phyloP scores from a whole-genome alignment of 2,888 invertebrate species.

The Sinotaia quadrata region DNA sequence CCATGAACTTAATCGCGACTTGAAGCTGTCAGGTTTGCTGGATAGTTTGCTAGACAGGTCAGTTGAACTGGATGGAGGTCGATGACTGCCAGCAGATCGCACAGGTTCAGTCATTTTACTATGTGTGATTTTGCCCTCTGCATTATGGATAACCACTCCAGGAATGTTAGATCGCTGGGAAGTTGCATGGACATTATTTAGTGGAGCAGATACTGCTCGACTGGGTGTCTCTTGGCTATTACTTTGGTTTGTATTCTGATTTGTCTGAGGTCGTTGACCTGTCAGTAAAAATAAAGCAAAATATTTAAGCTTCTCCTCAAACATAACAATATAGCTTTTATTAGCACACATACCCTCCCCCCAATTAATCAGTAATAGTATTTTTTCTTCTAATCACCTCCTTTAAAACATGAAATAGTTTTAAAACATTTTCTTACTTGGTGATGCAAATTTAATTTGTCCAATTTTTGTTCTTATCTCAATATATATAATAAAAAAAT shows the following conservation, averaged over 20 bases:
- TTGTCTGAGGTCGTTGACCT: conserved; percentile 16
- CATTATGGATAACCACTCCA: conserved; percentile 13
- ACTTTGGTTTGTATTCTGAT: conserved; percentile 4
- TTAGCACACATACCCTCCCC: too few relatives aligned
- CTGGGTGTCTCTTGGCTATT: not conserved
- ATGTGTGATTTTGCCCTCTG: conserved; percentile 1
- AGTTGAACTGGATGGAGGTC: conserved; percentile 10
- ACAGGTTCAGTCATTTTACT: not conserved
- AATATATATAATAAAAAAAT: too few relatives aligned
- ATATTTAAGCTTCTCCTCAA: too few relatives aligned
- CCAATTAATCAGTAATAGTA: too few relatives aligned
- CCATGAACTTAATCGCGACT: not conserved
- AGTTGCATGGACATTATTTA: not conserved
- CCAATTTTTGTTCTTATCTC: too few relatives aligned
- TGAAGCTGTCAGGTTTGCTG: conserved; percentile 12
- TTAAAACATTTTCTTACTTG: too few relatives aligned
- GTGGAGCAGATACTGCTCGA: conserved; percentile 16
- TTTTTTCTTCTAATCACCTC: too few relatives aligned
- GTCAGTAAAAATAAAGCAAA: not conserved
- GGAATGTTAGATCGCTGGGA: conserved; percentile 13
- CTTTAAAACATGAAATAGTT: too few relatives aligned
- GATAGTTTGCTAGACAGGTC: conserved; percentile 6
- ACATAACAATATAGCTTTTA: too few relatives aligned
- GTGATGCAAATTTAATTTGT: too few relatives aligned
- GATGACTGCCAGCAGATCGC: not conserved